Conservation (phyloP, 1,140 invertebrate genomes). For the Spodoptera frugiperda region DNA sequence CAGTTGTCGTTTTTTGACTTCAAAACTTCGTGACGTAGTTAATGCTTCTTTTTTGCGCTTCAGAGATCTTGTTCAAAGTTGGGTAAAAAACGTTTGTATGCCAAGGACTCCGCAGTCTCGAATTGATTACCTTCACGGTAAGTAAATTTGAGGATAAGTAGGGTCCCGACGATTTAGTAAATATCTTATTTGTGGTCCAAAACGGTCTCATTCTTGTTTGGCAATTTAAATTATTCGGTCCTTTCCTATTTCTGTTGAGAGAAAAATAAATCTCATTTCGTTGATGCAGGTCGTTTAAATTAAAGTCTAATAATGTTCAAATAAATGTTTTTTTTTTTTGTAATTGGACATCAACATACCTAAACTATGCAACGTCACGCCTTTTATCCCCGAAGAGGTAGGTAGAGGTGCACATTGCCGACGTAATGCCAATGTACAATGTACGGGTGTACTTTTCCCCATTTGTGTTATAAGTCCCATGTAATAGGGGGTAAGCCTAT, state of each 20-base stretch:
- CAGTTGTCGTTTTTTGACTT: no score
- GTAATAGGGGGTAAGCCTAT: no score
- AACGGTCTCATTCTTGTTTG: constrained; percentile 25
- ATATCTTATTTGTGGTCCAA: constrained; percentile 42
- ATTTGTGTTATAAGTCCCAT: no score
- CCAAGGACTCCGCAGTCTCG: constrained; percentile 14
- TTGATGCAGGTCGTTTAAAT: not conserved
- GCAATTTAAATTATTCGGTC: constrained; percentile 13
- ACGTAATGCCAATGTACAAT: no score
- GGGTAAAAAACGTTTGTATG: constrained; percentile 29
- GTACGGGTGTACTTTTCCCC: no score
- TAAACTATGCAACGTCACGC: no score
- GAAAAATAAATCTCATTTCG: not conserved
- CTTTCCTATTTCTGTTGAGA: constrained; percentile 10
- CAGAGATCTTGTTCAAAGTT: constrained; percentile 27
- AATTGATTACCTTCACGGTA: constrained; percentile 45
- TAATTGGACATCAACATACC: no score
- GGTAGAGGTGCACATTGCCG: no score
- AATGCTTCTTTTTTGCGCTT: constrained; percentile 11
- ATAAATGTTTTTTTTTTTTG: not conserved
- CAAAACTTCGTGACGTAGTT: not conserved
- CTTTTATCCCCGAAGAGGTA: no score
- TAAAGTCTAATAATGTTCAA: not conserved
- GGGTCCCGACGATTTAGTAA: constrained; percentile 42
- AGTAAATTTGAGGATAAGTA: constrained; percentile 45